Percentiles rank a stretch among this genome's conserved stretches.
phyloP scores from a whole-genome alignment of 1,140 invertebrate genomes.

The Portunus trituberculatus region DNA sequence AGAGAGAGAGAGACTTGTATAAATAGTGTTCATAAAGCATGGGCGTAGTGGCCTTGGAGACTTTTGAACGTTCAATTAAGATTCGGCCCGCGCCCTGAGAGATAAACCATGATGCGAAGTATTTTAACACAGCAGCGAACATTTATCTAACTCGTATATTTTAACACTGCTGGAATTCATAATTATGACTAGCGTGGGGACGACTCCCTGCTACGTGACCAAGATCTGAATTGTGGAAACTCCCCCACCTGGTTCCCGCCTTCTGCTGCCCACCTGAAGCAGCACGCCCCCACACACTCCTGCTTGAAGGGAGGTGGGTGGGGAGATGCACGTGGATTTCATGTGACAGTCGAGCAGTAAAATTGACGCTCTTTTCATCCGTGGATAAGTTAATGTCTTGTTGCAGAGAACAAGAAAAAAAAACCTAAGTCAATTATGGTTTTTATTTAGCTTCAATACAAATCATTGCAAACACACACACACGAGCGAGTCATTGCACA shows the following conservation, averaged over 20 bases:
- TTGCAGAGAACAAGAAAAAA: no score
- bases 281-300: no score
- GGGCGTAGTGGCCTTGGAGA: neutral
- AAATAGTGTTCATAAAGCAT: no score
- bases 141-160: neutral
- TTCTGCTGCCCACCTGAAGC: no score
- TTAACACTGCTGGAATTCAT: neutral
- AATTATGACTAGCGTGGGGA: neutral
- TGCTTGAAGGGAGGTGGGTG: no score
- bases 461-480: no score
- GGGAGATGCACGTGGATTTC: neutral
- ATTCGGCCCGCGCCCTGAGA: neutral
- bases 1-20: neutral
- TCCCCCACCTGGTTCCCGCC: neutral
- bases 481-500: no score
- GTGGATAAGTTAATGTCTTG: neutral
- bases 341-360: neutral
- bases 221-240: neutral
- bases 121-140: neutral
- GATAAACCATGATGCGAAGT: neutral
- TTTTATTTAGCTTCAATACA: no score
- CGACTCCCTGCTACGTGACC: neutral
- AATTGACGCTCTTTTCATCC: neutral
- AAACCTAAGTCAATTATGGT: no score
- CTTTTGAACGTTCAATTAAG: conserved; percentile 14